A percentile compares a stretch with the other conserved stretches of the same genome.
Evolutionary conservation across 2,113 vertebrate genomes (phyloP).

Genomic region (Hydrochoerus hydrochaeris): DNA sequence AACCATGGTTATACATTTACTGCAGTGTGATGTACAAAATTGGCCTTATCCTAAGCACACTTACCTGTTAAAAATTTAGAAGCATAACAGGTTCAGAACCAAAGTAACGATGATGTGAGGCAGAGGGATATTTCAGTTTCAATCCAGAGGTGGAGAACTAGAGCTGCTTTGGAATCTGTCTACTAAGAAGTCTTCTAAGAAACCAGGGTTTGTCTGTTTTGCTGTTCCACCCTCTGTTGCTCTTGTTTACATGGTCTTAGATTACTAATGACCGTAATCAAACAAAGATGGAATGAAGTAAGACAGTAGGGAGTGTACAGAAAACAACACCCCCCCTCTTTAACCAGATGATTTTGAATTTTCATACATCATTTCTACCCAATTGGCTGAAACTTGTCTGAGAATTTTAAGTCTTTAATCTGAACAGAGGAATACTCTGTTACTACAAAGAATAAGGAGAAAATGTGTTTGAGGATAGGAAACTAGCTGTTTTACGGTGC

Average conservation of each 20-base stretch:
- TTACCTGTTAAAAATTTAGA: background rate
- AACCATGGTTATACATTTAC: background rate
- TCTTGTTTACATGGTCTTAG: background rate
- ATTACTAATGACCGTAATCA: background rate
- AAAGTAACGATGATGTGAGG: slow-evolving; percentile 5
- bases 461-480: background rate
- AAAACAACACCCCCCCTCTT: background rate
- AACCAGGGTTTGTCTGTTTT: background rate
- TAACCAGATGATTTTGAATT: background rate
- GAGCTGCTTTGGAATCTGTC: background rate
- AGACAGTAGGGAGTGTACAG: background rate
- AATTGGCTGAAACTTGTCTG: background rate
- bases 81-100: background rate
- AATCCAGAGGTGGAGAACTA: background rate
- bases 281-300: background rate
- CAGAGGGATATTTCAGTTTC: background rate
- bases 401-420: background rate
- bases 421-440: background rate
- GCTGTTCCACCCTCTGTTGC: background rate
- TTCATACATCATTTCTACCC: background rate
- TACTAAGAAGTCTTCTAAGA: background rate
- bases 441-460: background rate
- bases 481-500: background rate
- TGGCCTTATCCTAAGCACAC: background rate
- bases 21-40: background rate